These are phyloP conservation scores for Lasioglossum pauxillum DNA, from an alignment of 2,888 invertebrate genomes.

Conservation along the genomic window DNA sequence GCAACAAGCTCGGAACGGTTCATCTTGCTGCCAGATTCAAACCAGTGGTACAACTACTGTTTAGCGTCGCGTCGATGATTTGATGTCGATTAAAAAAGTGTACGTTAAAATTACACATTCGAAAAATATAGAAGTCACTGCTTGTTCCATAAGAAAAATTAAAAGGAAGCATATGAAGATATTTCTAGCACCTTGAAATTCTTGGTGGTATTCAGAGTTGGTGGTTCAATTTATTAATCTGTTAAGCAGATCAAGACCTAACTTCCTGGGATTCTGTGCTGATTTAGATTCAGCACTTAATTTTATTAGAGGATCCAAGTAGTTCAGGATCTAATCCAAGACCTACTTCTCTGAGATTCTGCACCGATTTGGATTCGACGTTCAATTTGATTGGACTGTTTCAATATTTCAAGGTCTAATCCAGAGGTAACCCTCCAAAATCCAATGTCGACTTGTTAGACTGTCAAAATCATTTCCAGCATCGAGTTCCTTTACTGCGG, in stretches of 20 bases:
- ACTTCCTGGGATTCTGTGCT: not conserved
- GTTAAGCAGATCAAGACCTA: not conserved
- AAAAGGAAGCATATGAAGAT: too few relatives aligned
- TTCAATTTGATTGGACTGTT: not conserved
- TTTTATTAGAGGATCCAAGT: not conserved
- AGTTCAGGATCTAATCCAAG: not conserved
- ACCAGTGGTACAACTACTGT: not conserved
- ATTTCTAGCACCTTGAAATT: not conserved
- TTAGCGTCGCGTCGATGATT: not conserved
- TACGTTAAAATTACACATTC: too few relatives aligned
- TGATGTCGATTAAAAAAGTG: too few relatives aligned
- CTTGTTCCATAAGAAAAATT: too few relatives aligned
- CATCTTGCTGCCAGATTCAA: not conserved
- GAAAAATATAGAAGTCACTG: too few relatives aligned
- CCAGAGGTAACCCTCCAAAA: not conserved
- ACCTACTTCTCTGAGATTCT: not conserved
- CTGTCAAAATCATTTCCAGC: not conserved
- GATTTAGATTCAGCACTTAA: not conserved
- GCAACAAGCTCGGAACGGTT: not conserved
- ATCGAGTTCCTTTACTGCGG: not conserved
- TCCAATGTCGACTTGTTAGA: not conserved
- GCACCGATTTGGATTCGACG: not conserved
- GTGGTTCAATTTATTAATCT: not conserved
- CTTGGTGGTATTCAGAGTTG: not conserved
- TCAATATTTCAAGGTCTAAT: not conserved